phyloP scores from a whole-genome alignment of 2,797 vertebrate species.

The Sebastes diploproa region DNA sequence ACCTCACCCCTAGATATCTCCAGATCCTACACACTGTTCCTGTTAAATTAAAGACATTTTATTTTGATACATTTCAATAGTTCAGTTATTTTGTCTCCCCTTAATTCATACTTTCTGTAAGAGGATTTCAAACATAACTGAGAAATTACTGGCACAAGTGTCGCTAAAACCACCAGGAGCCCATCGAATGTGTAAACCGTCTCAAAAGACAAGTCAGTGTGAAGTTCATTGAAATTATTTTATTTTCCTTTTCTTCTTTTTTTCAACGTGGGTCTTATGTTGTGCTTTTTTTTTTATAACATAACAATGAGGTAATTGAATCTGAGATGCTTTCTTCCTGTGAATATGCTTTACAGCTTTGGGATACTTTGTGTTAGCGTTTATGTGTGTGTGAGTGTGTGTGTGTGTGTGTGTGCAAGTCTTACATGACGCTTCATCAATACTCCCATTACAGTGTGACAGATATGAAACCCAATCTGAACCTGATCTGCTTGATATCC shows the following conservation, averaged over 20 bases:
- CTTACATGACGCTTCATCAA: slow-evolving; percentile 57
- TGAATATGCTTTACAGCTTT: background rate
- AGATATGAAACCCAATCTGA: slow-evolving; percentile 60
- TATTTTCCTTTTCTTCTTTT: background rate
- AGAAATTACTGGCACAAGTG: too few species aligned
- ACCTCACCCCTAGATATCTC: too few species aligned
- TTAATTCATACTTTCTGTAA: background rate
- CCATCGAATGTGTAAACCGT: background rate
- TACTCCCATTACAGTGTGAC: slow-evolving; percentile 56
- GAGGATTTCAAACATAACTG: background rate
- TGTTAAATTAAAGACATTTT: background rate
- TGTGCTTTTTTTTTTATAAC: too few species aligned
- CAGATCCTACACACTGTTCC: too few species aligned
- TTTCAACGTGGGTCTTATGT: background rate
- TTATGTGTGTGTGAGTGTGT: background rate
- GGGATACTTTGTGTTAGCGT: background rate
- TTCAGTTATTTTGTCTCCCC: background rate
- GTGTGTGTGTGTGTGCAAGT: background rate
- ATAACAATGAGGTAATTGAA: background rate
- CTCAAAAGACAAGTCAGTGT: background rate
- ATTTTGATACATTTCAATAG: background rate
- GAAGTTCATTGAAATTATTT: background rate
- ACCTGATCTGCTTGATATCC: slow-evolving; percentile 61
- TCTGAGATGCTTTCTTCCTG: background rate
- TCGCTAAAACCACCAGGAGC: too few species aligned